These are phyloP conservation scores for Chloroclysta siterata DNA, from an alignment of 2,888 invertebrate species.

Conservation along the genomic window DNA sequence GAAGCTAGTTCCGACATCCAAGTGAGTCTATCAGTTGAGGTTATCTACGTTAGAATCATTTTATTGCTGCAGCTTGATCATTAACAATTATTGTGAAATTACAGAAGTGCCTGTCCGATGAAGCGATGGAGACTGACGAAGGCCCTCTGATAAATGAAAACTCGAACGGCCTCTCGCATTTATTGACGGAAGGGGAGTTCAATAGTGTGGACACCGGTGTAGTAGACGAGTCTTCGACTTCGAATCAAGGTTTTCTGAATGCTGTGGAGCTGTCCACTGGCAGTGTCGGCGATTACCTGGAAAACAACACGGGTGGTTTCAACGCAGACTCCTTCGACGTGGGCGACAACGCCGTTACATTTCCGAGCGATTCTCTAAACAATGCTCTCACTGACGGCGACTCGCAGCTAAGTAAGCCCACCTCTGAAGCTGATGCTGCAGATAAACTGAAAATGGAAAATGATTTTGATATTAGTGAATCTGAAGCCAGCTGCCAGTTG, in stretches of 20 bases:
- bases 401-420: constrained; percentile 67
- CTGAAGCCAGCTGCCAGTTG: constrained; percentile 50
- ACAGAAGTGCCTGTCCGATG: constrained; percentile 74
- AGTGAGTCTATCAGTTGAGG: constrained; percentile 54
- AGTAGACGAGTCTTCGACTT: constrained; percentile 78
- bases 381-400: constrained; percentile 73
- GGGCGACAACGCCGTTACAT: constrained; percentile 77
- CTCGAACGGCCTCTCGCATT: constrained; percentile 77
- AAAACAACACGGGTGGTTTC: constrained; percentile 70
- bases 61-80: not conserved
- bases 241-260: constrained; percentile 78
- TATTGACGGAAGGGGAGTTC: constrained; percentile 77
- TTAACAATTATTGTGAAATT: constrained; percentile 40
- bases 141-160: constrained; percentile 78
- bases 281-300: constrained; percentile 78
- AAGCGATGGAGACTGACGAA: constrained; percentile 77
- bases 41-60: constrained; percentile 33
- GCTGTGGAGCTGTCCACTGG: constrained; percentile 78
- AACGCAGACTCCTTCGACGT: constrained; percentile 74
- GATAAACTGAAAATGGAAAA: constrained; percentile 57
- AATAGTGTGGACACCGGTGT: constrained; percentile 73
- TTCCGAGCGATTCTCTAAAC: constrained; percentile 71
- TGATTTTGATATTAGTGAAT: constrained; percentile 55
- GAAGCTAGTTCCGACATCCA: constrained; percentile 75
- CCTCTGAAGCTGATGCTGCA: constrained; percentile 65